A percentile compares a stretch with the other conserved stretches of the same genome.
Evolutionary conservation across 2,797 vertebrate genomes (phyloP).

Genomic region (Caiman crocodilus): DNA sequence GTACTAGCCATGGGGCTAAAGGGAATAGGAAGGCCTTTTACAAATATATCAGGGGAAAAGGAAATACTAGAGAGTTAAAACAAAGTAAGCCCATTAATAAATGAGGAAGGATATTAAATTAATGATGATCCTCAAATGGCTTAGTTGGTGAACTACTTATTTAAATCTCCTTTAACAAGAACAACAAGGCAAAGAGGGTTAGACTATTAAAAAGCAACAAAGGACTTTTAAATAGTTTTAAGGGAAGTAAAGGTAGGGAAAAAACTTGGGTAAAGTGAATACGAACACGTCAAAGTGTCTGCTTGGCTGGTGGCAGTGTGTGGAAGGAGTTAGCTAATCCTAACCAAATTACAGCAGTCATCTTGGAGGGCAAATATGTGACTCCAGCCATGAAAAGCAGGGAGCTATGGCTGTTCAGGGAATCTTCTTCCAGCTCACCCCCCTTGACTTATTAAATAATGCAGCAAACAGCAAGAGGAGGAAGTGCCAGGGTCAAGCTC

Average conservation of each 20-base stretch:
- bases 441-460: no score
- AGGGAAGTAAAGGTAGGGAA: background rate
- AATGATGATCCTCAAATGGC: constrained; percentile 79
- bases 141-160: constrained; percentile 77
- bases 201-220: constrained; percentile 40
- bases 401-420: no score
- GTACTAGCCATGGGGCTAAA: constrained; percentile 59
- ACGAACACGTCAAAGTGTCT: no score
- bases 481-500: no score
- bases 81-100: constrained; percentile 79
- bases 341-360: no score
- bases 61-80: constrained; percentile 75
- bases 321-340: no score
- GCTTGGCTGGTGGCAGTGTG: no score
- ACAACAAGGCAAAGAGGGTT: constrained; percentile 65
- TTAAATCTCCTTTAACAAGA: constrained; percentile 72
- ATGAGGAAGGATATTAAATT: constrained; percentile 80
- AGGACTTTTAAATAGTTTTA: constrained; percentile 33
- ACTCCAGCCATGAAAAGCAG: no score
- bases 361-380: no score
- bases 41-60: constrained; percentile 78
- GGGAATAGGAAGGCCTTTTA: constrained; percentile 76
- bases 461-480: no score
- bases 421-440: no score
- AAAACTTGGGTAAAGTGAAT: background rate